These are phyloP conservation scores for Phaethon lepturus DNA, from an alignment of 2,113 vertebrate species.

Conservation along the genomic window DNA sequence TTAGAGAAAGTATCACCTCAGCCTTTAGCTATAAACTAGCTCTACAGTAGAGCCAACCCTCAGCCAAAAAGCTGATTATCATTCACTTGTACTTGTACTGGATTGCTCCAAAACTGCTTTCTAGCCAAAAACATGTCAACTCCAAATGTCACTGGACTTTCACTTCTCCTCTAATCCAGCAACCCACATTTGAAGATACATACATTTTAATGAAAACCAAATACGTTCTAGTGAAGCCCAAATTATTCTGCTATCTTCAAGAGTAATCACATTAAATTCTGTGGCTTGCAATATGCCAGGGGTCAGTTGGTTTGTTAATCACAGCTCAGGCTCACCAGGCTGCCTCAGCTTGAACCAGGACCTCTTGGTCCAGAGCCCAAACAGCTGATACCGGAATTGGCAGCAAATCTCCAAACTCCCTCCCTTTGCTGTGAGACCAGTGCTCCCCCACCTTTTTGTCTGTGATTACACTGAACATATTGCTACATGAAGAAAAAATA, in stretches of 20 bases:
- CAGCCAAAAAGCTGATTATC: neutral
- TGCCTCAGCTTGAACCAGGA: neutral
- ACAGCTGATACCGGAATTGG: neutral
- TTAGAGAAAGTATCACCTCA: neutral
- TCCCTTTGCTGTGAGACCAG: neutral
- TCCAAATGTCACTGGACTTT: neutral
- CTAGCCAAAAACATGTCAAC: neutral
- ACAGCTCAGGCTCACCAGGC: neutral
- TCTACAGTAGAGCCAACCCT: neutral
- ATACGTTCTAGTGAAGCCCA: neutral
- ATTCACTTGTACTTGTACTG: accelerated
- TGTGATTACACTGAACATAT: neutral
- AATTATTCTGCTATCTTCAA: neutral
- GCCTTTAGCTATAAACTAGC: neutral
- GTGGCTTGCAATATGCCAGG: neutral
- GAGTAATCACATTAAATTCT: neutral
- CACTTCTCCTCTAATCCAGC: neutral
- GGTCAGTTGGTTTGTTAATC: neutral
- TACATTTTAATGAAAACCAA: neutral
- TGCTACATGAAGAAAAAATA: neutral
- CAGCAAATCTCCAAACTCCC: neutral
- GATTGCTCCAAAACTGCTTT: neutral
- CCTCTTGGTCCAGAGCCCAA: neutral
- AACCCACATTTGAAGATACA: neutral
- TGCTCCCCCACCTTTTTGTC: accelerated